phyloP scores from a whole-genome alignment of 2,113 vertebrate species.

The Uropsilus gracilis region DNA sequence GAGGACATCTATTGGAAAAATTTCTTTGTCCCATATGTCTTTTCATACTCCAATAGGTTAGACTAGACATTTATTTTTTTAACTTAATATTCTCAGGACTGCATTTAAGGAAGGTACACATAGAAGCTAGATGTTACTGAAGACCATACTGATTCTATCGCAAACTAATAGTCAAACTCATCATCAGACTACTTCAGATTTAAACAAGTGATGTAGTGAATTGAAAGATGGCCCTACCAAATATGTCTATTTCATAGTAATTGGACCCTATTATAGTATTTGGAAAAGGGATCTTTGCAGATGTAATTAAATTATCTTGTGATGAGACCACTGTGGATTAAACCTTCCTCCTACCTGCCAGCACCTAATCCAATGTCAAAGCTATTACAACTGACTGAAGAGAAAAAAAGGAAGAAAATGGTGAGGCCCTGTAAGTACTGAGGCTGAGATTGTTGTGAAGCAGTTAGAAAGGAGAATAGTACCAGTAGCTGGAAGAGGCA shows the following conservation, averaged over 20 bases:
- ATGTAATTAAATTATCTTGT: neutral
- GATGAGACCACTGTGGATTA: neutral
- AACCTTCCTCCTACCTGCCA: too few relatives aligned
- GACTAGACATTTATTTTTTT: neutral
- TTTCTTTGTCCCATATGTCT: neutral
- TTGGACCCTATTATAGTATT: neutral
- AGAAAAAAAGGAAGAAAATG: neutral
- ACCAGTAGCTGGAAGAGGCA: neutral
- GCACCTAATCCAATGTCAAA: neutral
- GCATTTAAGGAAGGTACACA: neutral
- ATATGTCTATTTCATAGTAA: neutral
- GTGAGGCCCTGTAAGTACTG: fast-evolving
- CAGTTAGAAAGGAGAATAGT: neutral
- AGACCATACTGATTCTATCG: neutral
- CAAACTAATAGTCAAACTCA: neutral
- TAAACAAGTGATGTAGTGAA: neutral
- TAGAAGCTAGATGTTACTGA: neutral
- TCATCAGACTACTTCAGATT: neutral
- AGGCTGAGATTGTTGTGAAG: neutral
- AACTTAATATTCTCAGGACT: neutral
- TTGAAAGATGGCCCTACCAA: neutral
- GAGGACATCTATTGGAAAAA: neutral
- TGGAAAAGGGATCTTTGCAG: neutral
- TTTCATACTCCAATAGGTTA: neutral
- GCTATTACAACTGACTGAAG: neutral